phyloP scores from a whole-genome alignment of 2,113 vertebrate species.

The Otolemur garnettii region DNA sequence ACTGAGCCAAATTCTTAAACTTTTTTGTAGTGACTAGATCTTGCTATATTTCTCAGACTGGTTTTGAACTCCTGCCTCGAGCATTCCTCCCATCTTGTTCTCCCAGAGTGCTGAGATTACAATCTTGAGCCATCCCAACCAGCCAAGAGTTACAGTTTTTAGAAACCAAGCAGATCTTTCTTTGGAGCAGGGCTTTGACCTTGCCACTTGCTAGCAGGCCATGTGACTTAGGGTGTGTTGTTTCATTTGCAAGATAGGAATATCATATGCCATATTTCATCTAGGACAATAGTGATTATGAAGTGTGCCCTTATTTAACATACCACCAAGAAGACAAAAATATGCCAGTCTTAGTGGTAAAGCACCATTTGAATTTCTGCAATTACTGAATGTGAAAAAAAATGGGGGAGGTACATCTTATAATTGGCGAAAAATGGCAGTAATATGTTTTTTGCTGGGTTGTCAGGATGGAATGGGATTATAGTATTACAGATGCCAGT shows the following conservation, averaged over 20 bases:
- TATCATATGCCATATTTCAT: not conserved
- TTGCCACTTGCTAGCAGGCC: not conserved
- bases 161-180: not conserved
- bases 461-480: not conserved
- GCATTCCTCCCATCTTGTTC: no score
- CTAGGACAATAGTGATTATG: not conserved
- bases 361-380: not conserved
- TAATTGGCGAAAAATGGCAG: not conserved
- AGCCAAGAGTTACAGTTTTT: not conserved
- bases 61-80: no score
- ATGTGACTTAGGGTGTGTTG: not conserved
- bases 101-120: not conserved
- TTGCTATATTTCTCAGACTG: no score
- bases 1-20: no score
- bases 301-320: not conserved
- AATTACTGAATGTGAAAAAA: not conserved
- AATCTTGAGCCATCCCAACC: rapidly evolving
- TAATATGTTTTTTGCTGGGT: not conserved
- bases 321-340: not conserved
- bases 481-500: not conserved
- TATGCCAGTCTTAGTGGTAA: not conserved
- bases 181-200: not conserved
- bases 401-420: not conserved
- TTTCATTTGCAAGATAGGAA: not conserved
- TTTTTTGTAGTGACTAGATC: no score